These are phyloP conservation scores for Coranthus polyacanthus DNA, from an alignment of 2,797 vertebrate genomes.

Conservation along the genomic window DNA sequence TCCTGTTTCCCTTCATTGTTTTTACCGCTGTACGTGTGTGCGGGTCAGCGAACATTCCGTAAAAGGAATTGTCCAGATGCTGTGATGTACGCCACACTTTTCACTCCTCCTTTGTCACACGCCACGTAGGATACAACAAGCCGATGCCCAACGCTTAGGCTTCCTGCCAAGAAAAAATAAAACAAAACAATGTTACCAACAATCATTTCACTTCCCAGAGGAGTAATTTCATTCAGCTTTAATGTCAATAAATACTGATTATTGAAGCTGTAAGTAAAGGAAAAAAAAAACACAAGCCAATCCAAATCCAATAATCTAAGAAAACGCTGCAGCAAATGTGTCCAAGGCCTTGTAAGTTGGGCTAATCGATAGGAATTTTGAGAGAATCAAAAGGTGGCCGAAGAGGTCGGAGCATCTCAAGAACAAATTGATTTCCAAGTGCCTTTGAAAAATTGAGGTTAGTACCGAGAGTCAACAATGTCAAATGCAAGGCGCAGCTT, in stretches of 20 bases:
- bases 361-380: constrained; percentile 77
- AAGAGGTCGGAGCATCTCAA: constrained; percentile 70
- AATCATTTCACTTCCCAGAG: constrained; percentile 36
- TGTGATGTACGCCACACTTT: no score
- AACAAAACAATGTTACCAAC: constrained; percentile 27
- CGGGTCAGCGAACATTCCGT: no score
- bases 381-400: constrained; percentile 71
- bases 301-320: constrained; percentile 71
- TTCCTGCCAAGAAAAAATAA: constrained; percentile 31
- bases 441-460: constrained; percentile 78
- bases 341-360: constrained; percentile 51
- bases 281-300: constrained; percentile 70
- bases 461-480: constrained; percentile 69
- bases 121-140: no score
- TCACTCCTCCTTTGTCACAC: no score
- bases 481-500: constrained; percentile 63
- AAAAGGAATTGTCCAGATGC: no score
- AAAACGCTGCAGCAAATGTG: constrained; percentile 49
- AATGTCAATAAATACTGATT: constrained; percentile 55
- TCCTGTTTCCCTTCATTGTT: no score
- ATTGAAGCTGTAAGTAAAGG: constrained; percentile 49
- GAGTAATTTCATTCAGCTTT: constrained; percentile 47
- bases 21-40: no score
- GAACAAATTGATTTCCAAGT: constrained; percentile 78
- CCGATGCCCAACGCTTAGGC: background rate